Percentiles rank a stretch among this genome's conserved stretches.
Conservation (phyloP, 2,797 vertebrate genomes). For the Setipinna tenuifilis region DNA sequence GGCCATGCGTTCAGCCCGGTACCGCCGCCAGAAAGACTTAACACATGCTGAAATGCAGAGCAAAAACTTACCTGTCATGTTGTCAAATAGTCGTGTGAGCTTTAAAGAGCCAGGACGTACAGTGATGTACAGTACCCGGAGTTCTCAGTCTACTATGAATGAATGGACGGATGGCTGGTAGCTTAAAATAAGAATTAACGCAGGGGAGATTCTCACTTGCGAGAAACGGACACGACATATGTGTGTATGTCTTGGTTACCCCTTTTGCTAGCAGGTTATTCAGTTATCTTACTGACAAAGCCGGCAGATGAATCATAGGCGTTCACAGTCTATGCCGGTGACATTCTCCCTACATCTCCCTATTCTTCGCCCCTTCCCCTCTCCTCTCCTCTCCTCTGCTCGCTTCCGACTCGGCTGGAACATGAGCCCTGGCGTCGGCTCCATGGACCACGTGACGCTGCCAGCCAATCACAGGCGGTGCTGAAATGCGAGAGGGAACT, state of each 20-base stretch:
- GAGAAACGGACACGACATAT: not conserved
- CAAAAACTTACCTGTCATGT: conserved; percentile 18
- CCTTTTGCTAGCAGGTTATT: not conserved
- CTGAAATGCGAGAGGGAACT: conserved; percentile 18
- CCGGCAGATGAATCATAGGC: not conserved
- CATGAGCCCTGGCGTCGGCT: conserved; percentile 2
- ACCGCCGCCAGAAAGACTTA: not conserved
- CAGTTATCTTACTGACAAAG: not conserved
- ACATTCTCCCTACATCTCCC: not conserved
- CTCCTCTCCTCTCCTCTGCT: not conserved
- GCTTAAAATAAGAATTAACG: not conserved
- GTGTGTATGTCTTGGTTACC: not conserved
- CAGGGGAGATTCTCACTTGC: not conserved
- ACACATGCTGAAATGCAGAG: not conserved
- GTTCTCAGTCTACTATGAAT: not conserved
- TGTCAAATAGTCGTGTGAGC: not conserved
- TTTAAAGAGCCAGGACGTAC: too few relatives aligned
- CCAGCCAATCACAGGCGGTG: not conserved
- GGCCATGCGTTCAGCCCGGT: not conserved
- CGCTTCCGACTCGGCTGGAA: conserved; percentile 11
- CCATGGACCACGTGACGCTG: not conserved
- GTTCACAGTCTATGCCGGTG: not conserved
- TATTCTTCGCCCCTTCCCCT: conserved; percentile 9
- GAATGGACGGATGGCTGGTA: not conserved
- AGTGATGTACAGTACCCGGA: not conserved